A percentile compares a stretch with the other conserved stretches of the same genome.
phyloP scores from a whole-genome alignment of 1,140 invertebrate genomes.

The Penaeus indicus region DNA sequence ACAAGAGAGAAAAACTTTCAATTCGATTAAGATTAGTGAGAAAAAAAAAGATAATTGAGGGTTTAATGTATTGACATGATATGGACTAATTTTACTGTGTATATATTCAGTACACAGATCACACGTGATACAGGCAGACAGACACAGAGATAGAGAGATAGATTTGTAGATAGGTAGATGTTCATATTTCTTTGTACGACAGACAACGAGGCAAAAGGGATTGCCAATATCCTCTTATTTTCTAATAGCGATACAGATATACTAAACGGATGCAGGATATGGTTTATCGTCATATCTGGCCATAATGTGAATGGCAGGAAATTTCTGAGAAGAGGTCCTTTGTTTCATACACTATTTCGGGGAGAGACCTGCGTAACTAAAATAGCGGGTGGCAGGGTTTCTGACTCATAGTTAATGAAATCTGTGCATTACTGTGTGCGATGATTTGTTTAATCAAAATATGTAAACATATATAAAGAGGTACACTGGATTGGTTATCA shows the following conservation, averaged over 20 bases:
- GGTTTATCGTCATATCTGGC: slow-evolving; percentile 7
- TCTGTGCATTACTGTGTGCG: not conserved
- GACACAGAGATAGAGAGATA: too few relatives aligned
- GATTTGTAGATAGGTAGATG: too few relatives aligned
- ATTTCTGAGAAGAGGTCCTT: not conserved
- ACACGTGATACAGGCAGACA: too few relatives aligned
- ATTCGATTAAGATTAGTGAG: too few relatives aligned
- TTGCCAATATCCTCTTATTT: not conserved
- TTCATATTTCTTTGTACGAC: too few relatives aligned
- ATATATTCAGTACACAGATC: too few relatives aligned
- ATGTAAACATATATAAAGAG: not conserved
- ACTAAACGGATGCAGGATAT: not conserved
- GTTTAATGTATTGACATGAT: not conserved
- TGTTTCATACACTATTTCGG: not conserved
- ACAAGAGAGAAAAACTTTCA: too few relatives aligned
- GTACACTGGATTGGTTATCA: too few relatives aligned
- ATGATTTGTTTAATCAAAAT: not conserved
- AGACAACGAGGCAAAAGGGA: not conserved
- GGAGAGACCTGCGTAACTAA: not conserved
- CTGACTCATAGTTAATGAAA: not conserved
- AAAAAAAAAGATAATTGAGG: too few relatives aligned
- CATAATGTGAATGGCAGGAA: not conserved
- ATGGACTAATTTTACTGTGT: too few relatives aligned
- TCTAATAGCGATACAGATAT: not conserved
- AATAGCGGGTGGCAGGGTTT: too few relatives aligned